Conservation (phyloP, 2,797 vertebrate genomes). For the Diglossa cyanea region DNA sequence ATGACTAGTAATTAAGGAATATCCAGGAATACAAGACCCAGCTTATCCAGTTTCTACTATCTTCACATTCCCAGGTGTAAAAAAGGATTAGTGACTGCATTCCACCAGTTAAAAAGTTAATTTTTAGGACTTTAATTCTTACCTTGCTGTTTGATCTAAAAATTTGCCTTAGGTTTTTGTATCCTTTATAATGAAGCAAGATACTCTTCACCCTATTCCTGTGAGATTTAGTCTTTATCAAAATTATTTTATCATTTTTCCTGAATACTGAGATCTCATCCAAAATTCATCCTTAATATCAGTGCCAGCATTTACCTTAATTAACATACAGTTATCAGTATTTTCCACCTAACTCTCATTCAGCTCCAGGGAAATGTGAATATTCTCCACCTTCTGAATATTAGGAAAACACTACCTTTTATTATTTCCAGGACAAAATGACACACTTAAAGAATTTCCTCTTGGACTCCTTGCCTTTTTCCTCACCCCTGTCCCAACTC, state of each 20-base stretch:
- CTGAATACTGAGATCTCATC: background rate
- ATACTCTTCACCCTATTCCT: background rate
- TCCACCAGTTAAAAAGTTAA: background rate
- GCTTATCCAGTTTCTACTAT: background rate
- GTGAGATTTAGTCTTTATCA: background rate
- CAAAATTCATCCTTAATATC: background rate
- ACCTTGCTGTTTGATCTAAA: background rate
- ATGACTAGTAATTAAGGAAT: background rate
- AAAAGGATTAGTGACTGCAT: background rate
- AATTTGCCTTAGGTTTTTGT: background rate
- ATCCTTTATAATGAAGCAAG: background rate
- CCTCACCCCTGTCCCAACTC: background rate
- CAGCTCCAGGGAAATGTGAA: background rate
- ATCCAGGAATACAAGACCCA: background rate
- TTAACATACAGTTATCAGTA: background rate
- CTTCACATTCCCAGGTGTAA: background rate
- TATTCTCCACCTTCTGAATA: background rate
- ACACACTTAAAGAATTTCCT: background rate
- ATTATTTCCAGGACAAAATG: background rate
- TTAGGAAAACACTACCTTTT: background rate
- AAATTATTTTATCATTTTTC: background rate
- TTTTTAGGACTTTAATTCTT: background rate
- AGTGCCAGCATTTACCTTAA: background rate
- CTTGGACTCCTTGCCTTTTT: background rate
- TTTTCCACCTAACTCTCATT: background rate